Base-by-base conservation (phyloP, 2,888 invertebrate genomes). In the Athalia rosae region DNA sequence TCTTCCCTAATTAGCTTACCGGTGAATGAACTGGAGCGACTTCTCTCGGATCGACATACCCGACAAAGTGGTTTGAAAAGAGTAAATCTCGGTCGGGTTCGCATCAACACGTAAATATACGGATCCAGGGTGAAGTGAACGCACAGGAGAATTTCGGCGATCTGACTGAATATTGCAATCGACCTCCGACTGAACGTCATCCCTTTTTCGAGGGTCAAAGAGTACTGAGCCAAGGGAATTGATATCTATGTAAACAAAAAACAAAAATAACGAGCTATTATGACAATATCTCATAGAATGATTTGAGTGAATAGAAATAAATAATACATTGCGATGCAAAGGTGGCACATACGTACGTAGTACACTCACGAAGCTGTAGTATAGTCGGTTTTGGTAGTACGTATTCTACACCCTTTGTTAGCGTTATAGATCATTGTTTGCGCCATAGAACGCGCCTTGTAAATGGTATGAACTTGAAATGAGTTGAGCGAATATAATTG, bases 121-220 rank as follows among this genome's bases (percentile, higher is more conserved):
- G 97, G 97, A 90, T 97, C 95, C 80, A 96, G 92, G 48, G 95
- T 94, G 89, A 96, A 97, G 90, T 97, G 96, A 74, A 96, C 89
- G 73, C 95, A 93, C 91, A 96, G 93, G 78, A 96, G 91, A 77
- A 95, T 89, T 87, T 97, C 96, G 3, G 96, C 95, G 11, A 93
- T 84, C 28, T 90, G 87, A 79, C 93, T 92, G 79, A 93, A 92
- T 53, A 91, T 87, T 53, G 79, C 81, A 50, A 90, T 86, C 28
- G 83, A 76, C 83, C 84, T 88, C 43, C 79, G 81, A 3, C 77
- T 77, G 0, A 84, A 9, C 0, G 76, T 53, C 3, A 84, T 83
- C 6, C 73, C 79, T 43, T 82, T 63, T 4, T 85, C 80, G 56
- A 88, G 74, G 5, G 73, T 83, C 78, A 87, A 76, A 47, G 84